Evolutionary conservation across 2,797 vertebrate species (phyloP), one percentile per base, ranked within the genome.

Genomic region (Orientallactaga sibirica): DNA sequence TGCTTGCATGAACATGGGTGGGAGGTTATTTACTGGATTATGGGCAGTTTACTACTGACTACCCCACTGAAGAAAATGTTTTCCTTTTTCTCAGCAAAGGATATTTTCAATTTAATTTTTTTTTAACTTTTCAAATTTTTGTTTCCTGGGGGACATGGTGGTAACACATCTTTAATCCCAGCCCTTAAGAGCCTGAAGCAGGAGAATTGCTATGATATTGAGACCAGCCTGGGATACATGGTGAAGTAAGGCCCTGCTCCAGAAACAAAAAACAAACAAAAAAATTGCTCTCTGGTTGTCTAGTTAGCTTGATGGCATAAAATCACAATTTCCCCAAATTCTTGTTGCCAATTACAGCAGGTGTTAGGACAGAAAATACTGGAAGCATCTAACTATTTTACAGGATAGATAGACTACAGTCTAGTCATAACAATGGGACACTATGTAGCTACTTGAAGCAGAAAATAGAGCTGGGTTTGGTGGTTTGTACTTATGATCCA

Each of bases 221-320:
- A 64, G 24, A 15, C 24, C 62, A 64, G 24, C 62, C 24, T 64
- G 24, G 62, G 62, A 20, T 64, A 24, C 9, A 58, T 16, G 16
- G 55, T 58, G 55, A 58, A 64, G 62, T 20, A 64, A 64, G 62
- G 62, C 24, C 62, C 62, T 64, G 62, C 62, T 64, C 19, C 19
- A 64, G 4, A 64, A 64, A 64, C 15, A 22, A 64, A 64, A 64
- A 64, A 14, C 55, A 58, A 58, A 58, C 12, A 58, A 14, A 58
- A 58, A 14, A 9, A 58, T 16, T 16, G 43, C 37, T 94, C 86
- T 79, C 41, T 74, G 67, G 67, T 27, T 77, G 74, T 92, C 66
- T 70, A 52, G 80, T 85, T 87, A 85, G 76, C 58, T 33, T 75
- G 71, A 80, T 85, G 33, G 71, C 80, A 66, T 68, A 74, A 93